Conservation (phyloP, 2,113 vertebrate genomes). For the Menidia beryllina region DNA sequence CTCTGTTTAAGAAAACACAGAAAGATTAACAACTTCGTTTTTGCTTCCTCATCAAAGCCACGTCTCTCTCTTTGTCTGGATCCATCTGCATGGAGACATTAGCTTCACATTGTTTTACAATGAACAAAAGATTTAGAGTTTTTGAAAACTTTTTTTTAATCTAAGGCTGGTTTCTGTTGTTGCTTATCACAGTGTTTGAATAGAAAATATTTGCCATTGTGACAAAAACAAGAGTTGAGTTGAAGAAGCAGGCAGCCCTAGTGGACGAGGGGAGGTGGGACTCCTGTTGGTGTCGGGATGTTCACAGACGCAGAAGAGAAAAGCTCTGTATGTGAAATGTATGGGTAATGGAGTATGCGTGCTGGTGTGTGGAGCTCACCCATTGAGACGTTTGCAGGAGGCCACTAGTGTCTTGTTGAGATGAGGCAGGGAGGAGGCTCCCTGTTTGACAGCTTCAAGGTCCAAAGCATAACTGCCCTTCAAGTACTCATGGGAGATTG, state of each 20-base stretch:
- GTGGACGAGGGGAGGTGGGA: too few relatives aligned
- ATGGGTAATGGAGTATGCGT: too few relatives aligned
- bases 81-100: background rate
- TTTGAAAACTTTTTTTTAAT: background rate
- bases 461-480: slow-evolving; percentile 95
- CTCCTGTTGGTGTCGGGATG: background rate
- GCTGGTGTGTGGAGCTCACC: slow-evolving; percentile 75
- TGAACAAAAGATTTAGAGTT: too few relatives aligned
- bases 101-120: background rate
- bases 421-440: slow-evolving; percentile 90
- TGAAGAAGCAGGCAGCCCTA: slow-evolving; percentile 3
- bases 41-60: background rate
- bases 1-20: slow-evolving; percentile 73
- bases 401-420: slow-evolving; percentile 92
- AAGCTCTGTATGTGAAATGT: background rate
- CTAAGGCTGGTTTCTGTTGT: background rate
- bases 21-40: background rate
- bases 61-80: background rate
- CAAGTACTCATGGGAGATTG: slow-evolving; percentile 94
- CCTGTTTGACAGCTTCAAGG: slow-evolving; percentile 91
- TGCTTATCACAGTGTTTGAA: slow-evolving; percentile 1
- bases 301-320: background rate
- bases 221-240: slow-evolving; percentile 20
- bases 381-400: slow-evolving; percentile 92
- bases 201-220: background rate